Percentiles rank a stretch among this genome's conserved stretches.
Evolutionary conservation across 2,113 vertebrate species (phyloP).

Genomic region (Diadophis punctatus): DNA sequence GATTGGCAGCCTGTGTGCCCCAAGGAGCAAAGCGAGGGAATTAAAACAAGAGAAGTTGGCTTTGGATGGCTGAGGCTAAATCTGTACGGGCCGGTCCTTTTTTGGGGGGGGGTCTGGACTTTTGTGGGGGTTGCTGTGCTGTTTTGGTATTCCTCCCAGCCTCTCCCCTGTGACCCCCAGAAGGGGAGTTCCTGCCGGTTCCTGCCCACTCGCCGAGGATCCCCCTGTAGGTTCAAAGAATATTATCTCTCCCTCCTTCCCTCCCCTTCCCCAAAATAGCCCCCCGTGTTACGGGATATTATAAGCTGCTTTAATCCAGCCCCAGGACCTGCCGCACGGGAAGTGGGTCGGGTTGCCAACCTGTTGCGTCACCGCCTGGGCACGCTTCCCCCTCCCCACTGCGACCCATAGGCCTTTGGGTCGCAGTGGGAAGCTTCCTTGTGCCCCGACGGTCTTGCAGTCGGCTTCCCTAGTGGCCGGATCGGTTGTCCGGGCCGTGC

Average conservation of each 20-base stretch:
- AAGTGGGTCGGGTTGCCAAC: constrained; percentile 13
- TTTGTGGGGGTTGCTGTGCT: not conserved
- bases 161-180: not conserved
- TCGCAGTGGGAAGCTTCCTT: not conserved
- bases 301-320: constrained; percentile 40
- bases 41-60: not conserved
- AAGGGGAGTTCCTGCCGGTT: not conserved
- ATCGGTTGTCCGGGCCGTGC: not conserved
- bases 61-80: too few species aligned
- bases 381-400: not conserved
- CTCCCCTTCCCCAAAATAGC: constrained; percentile 45
- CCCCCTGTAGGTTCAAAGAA: not conserved
- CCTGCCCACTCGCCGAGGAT: too few species aligned
- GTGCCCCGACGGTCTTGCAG: not conserved
- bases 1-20: too few species aligned
- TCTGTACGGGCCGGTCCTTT: not conserved
- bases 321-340: not conserved
- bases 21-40: too few species aligned
- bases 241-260: not conserved
- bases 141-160: not conserved
- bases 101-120: not conserved
- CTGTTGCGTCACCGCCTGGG: constrained; percentile 41
- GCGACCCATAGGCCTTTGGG: not conserved
- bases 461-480: not conserved
- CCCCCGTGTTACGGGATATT: constrained; percentile 37